These are phyloP conservation scores for Agonopterix heracliana DNA, from an alignment of 2,888 invertebrate genomes.

Conservation along the genomic window DNA sequence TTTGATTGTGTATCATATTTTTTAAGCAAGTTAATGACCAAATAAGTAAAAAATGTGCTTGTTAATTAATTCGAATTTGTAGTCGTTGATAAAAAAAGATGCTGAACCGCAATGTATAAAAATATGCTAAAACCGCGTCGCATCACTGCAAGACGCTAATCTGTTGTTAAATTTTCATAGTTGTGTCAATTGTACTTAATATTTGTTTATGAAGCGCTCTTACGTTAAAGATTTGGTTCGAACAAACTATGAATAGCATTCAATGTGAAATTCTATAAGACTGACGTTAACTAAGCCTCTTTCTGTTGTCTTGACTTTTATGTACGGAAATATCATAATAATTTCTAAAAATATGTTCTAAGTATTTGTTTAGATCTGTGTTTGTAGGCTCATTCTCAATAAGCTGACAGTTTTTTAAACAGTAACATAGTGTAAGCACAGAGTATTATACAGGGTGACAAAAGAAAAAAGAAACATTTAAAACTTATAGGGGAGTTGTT, in stretches of 20 bases:
- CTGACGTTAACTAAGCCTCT: constrained; percentile 32
- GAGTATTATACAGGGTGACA: too few relatives aligned
- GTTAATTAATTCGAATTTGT: too few relatives aligned
- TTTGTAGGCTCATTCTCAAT: too few relatives aligned
- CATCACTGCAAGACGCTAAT: neutral
- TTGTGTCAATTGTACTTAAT: constrained; percentile 32
- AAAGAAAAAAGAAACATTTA: too few relatives aligned
- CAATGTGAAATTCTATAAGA: constrained; percentile 34
- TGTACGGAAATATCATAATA: neutral
- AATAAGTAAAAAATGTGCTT: too few relatives aligned
- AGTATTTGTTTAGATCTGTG: too few relatives aligned
- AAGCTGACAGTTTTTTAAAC: too few relatives aligned
- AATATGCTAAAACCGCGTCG: neutral
- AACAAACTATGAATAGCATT: constrained; percentile 27
- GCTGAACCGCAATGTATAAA: neutral
- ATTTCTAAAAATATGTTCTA: neutral
- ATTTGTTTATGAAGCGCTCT: constrained; percentile 19
- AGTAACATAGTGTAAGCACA: too few relatives aligned
- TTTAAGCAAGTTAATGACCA: too few relatives aligned
- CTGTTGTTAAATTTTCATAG: neutral
- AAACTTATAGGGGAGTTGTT: too few relatives aligned
- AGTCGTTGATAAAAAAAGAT: too few relatives aligned
- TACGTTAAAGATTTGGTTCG: constrained; percentile 24
- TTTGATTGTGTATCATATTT: too few relatives aligned
- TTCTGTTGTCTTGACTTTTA: constrained; percentile 4